Evolutionary conservation across 2,113 vertebrate genomes (phyloP).

Genomic region (Cettia cetti): DNA sequence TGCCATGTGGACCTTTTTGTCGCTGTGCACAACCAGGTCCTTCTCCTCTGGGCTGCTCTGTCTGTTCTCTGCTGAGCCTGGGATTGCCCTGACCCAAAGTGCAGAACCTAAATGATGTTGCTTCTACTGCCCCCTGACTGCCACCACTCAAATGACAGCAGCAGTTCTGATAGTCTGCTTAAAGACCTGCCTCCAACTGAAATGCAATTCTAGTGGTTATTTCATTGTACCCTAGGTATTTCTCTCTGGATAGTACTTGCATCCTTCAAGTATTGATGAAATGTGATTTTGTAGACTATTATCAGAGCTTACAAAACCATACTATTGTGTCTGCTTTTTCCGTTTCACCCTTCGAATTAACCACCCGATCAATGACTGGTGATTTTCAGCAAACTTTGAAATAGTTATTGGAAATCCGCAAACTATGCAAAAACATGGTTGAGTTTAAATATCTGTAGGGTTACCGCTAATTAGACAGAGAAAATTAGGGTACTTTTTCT

Average conservation of each 20-base stretch:
- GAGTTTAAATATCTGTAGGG: neutral
- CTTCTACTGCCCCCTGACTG: neutral
- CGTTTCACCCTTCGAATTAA: neutral
- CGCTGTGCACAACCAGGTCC: neutral
- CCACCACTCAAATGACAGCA: neutral
- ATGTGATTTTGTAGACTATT: neutral
- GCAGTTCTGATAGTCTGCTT: neutral
- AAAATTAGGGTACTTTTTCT: neutral
- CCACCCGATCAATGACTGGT: neutral
- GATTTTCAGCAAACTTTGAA: neutral
- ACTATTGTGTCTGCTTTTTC: neutral
- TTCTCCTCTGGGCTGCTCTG: neutral
- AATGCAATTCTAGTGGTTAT: neutral
- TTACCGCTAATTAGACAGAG: neutral
- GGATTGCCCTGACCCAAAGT: too few species aligned
- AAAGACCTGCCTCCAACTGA: neutral
- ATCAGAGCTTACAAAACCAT: neutral
- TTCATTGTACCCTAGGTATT: neutral
- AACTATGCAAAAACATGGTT: neutral
- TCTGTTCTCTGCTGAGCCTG: neutral
- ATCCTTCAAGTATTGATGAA: neutral
- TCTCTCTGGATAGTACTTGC: neutral
- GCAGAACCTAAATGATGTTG: neutral
- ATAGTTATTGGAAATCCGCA: neutral
- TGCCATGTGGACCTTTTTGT: neutral